Evolutionary conservation across 2,888 invertebrate genomes (phyloP).

Genomic region (Papilio protenor): DNA sequence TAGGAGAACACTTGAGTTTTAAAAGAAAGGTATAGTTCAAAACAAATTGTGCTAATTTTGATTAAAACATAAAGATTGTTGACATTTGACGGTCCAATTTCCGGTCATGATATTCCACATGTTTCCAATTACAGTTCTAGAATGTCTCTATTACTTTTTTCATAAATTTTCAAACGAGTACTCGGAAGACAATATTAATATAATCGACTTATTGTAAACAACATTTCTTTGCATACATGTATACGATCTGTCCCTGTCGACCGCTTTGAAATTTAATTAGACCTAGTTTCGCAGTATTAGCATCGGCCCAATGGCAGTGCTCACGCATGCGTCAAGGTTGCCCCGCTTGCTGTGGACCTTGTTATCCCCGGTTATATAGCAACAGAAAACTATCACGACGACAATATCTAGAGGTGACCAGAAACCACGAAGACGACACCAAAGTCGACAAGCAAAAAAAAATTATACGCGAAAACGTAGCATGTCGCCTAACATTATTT

Average conservation of each 20-base stretch:
- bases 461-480: not conserved
- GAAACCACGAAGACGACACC: not conserved
- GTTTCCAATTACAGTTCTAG: not conserved
- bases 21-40: no score
- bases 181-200: not conserved
- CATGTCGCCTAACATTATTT: no score
- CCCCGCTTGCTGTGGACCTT: conserved; percentile 29
- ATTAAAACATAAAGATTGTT: no score
- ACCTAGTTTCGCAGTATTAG: conserved; percentile 69
- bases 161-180: not conserved
- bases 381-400: conserved; percentile 14
- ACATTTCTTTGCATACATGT: conserved; percentile 29
- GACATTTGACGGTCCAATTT: no score
- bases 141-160: not conserved
- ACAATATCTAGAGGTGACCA: not conserved
- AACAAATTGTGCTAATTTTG: no score
- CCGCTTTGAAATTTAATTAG: conserved; percentile 70
- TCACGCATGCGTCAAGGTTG: conserved; percentile 59
- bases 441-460: no score
- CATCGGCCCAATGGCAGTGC: conserved; percentile 66
- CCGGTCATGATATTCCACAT: no score
- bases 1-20: no score
- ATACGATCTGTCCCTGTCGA: conserved; percentile 46
- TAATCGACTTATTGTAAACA: conserved; percentile 17
- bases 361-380: conserved; percentile 15